Evolutionary conservation across 2,113 vertebrate species (phyloP).

Genomic region (Nothoprocta pentlandii): DNA sequence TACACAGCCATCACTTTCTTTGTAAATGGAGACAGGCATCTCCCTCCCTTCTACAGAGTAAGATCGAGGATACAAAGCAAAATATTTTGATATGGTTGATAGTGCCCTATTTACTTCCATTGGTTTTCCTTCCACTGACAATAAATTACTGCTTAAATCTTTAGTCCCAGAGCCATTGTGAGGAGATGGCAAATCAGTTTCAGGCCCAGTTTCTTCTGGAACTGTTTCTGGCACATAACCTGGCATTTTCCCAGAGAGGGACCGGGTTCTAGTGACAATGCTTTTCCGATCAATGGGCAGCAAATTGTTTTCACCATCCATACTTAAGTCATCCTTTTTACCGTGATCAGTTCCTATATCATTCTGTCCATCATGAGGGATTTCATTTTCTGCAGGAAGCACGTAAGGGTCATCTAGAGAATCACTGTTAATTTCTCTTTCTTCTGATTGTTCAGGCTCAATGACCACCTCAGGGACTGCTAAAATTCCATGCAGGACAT

Average conservation of each 20-base stretch:
- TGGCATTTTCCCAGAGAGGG: constrained; percentile 91
- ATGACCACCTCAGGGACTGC: constrained; percentile 56
- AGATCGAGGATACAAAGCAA: constrained; percentile 89
- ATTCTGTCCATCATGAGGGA: background rate
- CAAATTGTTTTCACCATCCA: constrained; percentile 83
- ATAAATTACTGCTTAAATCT: constrained; percentile 73
- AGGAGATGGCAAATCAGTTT: constrained; percentile 74
- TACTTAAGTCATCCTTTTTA: constrained; percentile 76
- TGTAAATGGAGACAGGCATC: constrained; percentile 76
- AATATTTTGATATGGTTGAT: constrained; percentile 82
- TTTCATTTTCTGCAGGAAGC: constrained; percentile 57
- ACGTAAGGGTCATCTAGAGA: constrained; percentile 76
- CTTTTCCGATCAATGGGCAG: constrained; percentile 84
- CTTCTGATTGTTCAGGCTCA: constrained; percentile 63
- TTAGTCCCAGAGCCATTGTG: constrained; percentile 46
- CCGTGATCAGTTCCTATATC: constrained; percentile 13
- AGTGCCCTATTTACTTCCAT: constrained; percentile 75
- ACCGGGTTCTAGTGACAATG: constrained; percentile 86
- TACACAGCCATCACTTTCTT: constrained; percentile 75
- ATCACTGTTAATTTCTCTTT: constrained; percentile 68
- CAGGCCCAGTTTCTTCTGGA: constrained; percentile 90
- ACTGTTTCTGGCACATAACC: constrained; percentile 96
- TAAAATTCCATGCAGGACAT: background rate
- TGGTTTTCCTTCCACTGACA: constrained; percentile 77
- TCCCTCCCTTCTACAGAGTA: constrained; percentile 90